A percentile compares a stretch with the other conserved stretches of the same genome.
These are phyloP conservation scores for Drepana arcuata DNA, from an alignment of 1,140 invertebrate species.

Conservation along the genomic window DNA sequence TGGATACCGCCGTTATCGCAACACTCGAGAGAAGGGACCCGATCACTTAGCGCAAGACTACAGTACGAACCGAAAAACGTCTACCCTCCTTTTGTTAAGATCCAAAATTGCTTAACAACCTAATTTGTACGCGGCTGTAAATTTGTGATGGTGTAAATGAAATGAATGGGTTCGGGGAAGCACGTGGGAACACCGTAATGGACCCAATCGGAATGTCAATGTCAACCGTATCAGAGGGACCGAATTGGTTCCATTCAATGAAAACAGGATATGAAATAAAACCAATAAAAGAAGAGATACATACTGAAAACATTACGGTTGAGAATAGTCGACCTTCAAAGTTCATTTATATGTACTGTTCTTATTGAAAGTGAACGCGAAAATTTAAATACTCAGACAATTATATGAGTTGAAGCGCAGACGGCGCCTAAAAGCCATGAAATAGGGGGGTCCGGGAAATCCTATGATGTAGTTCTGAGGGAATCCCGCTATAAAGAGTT, in stretches of 20 bases:
- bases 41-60: conserved; percentile 15
- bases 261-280: too few species aligned
- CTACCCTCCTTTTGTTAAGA: conserved; percentile 21
- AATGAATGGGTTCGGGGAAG: conserved; percentile 63
- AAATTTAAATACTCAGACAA: conserved; percentile 3
- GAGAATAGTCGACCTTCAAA: too few species aligned
- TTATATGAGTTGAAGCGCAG: conserved; percentile 13
- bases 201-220: conserved; percentile 45
- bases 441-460: conserved; percentile 42
- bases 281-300: too few species aligned
- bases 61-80: conserved; percentile 18
- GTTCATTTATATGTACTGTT: too few species aligned
- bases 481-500: conserved; percentile 38
- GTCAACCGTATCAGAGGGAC: conserved; percentile 35
- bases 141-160: conserved; percentile 24
- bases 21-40: conserved; percentile 19
- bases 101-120: conserved; percentile 17
- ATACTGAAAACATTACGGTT: too few species aligned
- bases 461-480: conserved; percentile 54
- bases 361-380: too few species aligned
- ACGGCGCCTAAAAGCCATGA: conserved; percentile 30
- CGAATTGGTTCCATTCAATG: background rate
- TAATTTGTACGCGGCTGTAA: conserved; percentile 1
- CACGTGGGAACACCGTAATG: conserved; percentile 46
- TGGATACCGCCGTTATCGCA: conserved; percentile 53